These are phyloP conservation scores for Eurytoma adleriae DNA, from an alignment of 2,888 invertebrate species.

Conservation along the genomic window DNA sequence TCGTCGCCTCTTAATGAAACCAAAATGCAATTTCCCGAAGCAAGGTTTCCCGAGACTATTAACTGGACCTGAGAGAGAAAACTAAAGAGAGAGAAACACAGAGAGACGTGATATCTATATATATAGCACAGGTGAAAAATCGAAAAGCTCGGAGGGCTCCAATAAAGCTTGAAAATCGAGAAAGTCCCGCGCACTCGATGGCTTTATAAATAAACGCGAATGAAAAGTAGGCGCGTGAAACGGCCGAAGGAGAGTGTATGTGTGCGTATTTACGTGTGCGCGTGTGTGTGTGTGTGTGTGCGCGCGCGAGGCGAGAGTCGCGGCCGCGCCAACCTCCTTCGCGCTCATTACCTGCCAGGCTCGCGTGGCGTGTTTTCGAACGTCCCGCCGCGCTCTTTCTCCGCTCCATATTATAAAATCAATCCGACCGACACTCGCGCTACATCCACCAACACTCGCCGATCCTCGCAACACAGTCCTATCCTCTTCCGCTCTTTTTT, in stretches of 20 bases:
- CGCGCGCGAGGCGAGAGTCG: not conserved
- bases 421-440: constrained; percentile 31
- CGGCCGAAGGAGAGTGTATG: not conserved
- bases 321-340: constrained; percentile 4
- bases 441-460: not conserved
- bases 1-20: not conserved
- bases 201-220: constrained; percentile 35
- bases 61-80: too few species aligned
- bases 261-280: too few species aligned
- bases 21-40: not conserved
- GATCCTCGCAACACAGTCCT: too few species aligned
- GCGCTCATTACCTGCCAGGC: constrained; percentile 28
- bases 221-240: constrained; percentile 10
- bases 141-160: not conserved
- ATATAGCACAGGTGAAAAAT: not conserved
- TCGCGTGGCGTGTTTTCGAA: constrained; percentile 32
- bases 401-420: constrained; percentile 31
- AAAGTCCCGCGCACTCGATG: not conserved
- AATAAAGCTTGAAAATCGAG: constrained; percentile 2
- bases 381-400: constrained; percentile 17
- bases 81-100: not conserved
- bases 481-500: too few species aligned
- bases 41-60: not conserved
- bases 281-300: not conserved
- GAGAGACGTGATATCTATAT: not conserved